These are phyloP conservation scores for Tachina fera DNA, from an alignment of 2,888 invertebrate species.

Conservation along the genomic window DNA sequence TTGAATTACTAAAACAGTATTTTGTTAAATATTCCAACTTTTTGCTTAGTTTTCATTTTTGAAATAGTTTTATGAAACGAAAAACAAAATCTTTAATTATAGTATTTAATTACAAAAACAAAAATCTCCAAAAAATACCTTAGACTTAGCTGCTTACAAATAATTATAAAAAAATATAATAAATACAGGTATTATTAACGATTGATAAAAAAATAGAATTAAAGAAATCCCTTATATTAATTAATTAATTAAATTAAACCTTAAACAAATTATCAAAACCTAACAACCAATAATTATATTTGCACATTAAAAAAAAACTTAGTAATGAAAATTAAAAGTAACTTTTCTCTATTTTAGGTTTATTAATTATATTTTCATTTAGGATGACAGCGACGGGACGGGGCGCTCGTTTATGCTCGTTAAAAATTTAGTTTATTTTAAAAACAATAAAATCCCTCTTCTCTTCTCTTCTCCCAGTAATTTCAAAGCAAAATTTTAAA, in stretches of 20 bases:
- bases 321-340: slow-evolving; percentile 12
- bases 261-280: slow-evolving; percentile 29
- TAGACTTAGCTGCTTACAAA: slow-evolving; percentile 70
- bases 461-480: no score
- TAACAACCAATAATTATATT: slow-evolving; percentile 64
- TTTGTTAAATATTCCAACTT: slow-evolving; percentile 68
- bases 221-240: slow-evolving; percentile 34
- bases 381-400: background rate
- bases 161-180: slow-evolving; percentile 62
- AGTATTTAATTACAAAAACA: slow-evolving; percentile 43
- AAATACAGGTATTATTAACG: slow-evolving; percentile 70
- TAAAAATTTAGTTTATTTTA: no score
- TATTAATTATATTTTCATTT: background rate
- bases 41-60: slow-evolving; percentile 46
- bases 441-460: no score
- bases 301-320: slow-evolving; percentile 59
- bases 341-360: slow-evolving; percentile 25
- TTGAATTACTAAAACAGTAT: slow-evolving; percentile 69
- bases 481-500: no score
- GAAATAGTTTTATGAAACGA: slow-evolving; percentile 56
- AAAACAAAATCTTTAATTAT: slow-evolving; percentile 49
- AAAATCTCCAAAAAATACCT: slow-evolving; percentile 39
- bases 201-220: slow-evolving; percentile 31
- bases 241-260: slow-evolving; percentile 56
- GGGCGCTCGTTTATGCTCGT: no score